phyloP scores from a whole-genome alignment of 2,797 vertebrate genomes.

The Sebastes steindachneri region DNA sequence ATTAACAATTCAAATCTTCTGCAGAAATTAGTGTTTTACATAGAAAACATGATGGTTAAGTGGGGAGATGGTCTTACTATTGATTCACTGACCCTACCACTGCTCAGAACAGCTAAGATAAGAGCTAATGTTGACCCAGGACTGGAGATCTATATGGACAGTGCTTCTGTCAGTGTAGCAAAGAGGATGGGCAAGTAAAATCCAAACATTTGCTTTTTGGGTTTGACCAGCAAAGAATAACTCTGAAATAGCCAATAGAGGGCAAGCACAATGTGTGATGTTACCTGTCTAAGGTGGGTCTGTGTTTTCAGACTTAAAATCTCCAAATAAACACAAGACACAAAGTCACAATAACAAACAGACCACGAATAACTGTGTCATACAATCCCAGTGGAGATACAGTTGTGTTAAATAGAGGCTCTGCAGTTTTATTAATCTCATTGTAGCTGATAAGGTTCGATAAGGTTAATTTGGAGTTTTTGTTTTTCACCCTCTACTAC shows the following conservation, averaged over 20 bases:
- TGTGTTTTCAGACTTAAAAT: constrained; percentile 8
- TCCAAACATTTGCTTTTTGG: constrained; percentile 78
- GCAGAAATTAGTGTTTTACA: background rate
- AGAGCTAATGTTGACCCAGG: constrained; percentile 76
- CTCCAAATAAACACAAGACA: constrained; percentile 13
- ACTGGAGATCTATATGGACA: constrained; percentile 64
- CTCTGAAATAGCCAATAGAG: constrained; percentile 30
- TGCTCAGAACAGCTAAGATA: constrained; percentile 45
- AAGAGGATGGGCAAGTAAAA: constrained; percentile 56
- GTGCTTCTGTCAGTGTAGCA: constrained; percentile 65
- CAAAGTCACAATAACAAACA: background rate
- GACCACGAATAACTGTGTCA: background rate
- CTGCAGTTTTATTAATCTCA: background rate
- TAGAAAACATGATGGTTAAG: background rate
- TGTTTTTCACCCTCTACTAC: background rate
- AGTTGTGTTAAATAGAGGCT: background rate
- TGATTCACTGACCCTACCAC: constrained; percentile 66
- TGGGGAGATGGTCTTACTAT: constrained; percentile 39
- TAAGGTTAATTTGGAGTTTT: background rate
- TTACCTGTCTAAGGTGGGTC: background rate
- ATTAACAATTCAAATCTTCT: background rate
- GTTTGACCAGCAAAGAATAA: constrained; percentile 63
- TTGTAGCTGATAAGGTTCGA: too few relatives aligned
- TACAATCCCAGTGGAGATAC: background rate
- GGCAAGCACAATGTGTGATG: background rate